These are phyloP conservation scores for Drosophila colorata DNA, from an alignment of 2,888 invertebrate species.

Conservation along the genomic window DNA sequence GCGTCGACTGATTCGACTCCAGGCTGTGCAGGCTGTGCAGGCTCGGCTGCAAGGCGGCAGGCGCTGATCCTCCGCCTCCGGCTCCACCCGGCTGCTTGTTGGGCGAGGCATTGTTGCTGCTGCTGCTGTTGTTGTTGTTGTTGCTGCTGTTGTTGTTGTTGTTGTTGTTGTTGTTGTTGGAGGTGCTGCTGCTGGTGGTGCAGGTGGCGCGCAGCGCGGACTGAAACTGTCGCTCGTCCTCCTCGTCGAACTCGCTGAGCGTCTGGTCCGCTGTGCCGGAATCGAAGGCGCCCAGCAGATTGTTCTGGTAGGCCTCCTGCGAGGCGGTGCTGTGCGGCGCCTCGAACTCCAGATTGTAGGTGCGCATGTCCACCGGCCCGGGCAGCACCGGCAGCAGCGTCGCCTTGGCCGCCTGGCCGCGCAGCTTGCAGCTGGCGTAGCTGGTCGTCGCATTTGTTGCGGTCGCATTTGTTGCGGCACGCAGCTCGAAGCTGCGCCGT, in stretches of 20 bases:
- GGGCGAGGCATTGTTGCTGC: constrained; percentile 54
- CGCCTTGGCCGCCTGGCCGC: constrained; percentile 77
- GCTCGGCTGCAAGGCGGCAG: background rate
- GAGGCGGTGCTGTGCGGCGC: constrained; percentile 85
- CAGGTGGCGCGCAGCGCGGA: constrained; percentile 88
- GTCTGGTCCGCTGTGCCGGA: constrained; percentile 90
- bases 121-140: constrained; percentile 12
- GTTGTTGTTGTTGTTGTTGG: constrained; percentile 12
- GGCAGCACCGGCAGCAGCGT: constrained; percentile 90
- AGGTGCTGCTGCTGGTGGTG: constrained; percentile 75
- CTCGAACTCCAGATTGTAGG: constrained; percentile 88
- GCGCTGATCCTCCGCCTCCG: background rate
- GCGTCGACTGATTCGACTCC: constrained; percentile 67
- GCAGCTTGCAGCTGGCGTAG: constrained; percentile 79
- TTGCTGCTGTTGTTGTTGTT: constrained; percentile 15
- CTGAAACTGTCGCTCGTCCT: constrained; percentile 91
- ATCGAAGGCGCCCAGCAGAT: constrained; percentile 89
- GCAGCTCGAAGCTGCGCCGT: constrained; percentile 90
- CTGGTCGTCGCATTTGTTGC: constrained; percentile 41
- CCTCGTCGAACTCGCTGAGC: constrained; percentile 91
- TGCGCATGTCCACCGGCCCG: constrained; percentile 95
- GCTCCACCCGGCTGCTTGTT: constrained; percentile 33
- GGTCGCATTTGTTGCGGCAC: constrained; percentile 80
- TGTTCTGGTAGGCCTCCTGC: constrained; percentile 87
- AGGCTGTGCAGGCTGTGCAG: constrained; percentile 59